Evolutionary conservation across 1,140 invertebrate species (phyloP).

Genomic region (Chironomus tepperi): DNA sequence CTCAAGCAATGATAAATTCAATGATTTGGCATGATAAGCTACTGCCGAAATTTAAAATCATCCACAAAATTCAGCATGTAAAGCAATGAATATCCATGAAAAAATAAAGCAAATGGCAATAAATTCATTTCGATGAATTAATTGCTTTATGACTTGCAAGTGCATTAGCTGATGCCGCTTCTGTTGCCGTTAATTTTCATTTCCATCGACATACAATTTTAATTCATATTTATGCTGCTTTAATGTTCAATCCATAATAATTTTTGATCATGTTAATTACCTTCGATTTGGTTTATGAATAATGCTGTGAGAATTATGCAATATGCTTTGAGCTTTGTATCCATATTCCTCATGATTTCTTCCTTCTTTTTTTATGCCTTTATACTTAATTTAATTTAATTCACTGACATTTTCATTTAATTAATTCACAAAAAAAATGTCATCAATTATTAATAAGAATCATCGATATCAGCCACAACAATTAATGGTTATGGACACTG

Average conservation of each 20-base stretch:
- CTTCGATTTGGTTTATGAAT: background rate
- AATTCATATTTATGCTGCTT: too few species aligned
- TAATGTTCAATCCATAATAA: too few species aligned
- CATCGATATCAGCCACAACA: too few species aligned
- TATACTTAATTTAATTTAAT: background rate
- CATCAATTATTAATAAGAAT: too few species aligned
- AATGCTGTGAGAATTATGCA: background rate
- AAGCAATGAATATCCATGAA: background rate
- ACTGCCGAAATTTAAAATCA: background rate
- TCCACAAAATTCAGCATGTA: background rate
- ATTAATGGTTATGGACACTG: too few species aligned
- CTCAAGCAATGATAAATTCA: too few species aligned
- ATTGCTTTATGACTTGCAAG: background rate
- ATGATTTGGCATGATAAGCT: too few species aligned
- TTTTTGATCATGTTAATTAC: background rate
- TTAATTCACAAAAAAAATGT: too few species aligned
- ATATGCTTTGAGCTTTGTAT: background rate
- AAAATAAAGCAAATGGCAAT: background rate
- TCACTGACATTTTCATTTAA: too few species aligned
- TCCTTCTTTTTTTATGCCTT: background rate
- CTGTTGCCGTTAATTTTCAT: background rate
- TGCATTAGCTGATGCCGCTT: background rate
- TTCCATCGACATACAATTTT: background rate
- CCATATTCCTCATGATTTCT: background rate
- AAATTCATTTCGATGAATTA: background rate